phyloP scores from a whole-genome alignment of 1,140 invertebrate genomes.

The Zaprionus vittiger region DNA sequence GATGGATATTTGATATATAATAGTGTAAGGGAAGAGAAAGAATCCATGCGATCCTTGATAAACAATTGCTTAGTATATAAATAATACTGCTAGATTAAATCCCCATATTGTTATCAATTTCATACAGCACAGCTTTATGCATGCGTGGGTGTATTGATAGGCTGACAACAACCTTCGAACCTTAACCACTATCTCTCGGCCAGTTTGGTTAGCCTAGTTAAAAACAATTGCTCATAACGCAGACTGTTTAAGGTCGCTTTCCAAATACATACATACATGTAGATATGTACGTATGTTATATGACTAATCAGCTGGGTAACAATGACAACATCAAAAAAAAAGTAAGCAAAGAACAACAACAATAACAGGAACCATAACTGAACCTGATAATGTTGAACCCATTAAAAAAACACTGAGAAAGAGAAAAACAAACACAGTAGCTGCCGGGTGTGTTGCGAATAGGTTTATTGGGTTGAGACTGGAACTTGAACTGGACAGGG shows the following conservation, averaged over 20 bases:
- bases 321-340: constrained; percentile 11
- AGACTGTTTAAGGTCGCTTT: constrained; percentile 19
- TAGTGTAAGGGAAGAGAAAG: neutral
- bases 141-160: neutral
- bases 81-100: neutral
- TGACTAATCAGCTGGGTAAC: constrained; percentile 34
- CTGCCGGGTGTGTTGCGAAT: constrained; percentile 1
- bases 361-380: constrained; percentile 33
- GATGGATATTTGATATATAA: neutral
- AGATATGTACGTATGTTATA: neutral
- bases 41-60: neutral
- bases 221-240: constrained; percentile 31
- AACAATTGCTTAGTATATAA: neutral
- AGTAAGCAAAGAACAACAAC: constrained; percentile 3
- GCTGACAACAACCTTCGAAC: constrained; percentile 16
- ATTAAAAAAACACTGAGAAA: constrained; percentile 23
- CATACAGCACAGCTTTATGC: neutral
- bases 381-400: constrained; percentile 34
- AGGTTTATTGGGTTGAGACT: constrained; percentile 4
- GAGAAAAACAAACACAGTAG: constrained; percentile 13
- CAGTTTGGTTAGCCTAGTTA: constrained; percentile 15
- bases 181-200: constrained; percentile 6
- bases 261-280: constrained; percentile 6
- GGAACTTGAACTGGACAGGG: constrained; percentile 13
- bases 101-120: neutral